These are phyloP conservation scores for Neodiprion virginianus DNA, from an alignment of 1,140 invertebrate genomes.

Conservation along the genomic window DNA sequence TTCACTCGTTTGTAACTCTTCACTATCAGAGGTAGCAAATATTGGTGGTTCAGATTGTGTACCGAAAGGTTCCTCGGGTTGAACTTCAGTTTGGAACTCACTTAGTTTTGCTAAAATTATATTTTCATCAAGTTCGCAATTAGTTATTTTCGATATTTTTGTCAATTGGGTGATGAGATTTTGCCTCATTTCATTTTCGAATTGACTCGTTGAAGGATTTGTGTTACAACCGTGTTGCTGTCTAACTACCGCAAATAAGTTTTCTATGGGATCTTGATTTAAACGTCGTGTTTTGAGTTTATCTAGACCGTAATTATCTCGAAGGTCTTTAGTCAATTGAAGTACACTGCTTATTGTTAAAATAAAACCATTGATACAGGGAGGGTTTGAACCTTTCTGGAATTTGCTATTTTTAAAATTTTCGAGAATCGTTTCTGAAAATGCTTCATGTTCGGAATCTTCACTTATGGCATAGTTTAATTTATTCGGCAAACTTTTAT, in stretches of 20 bases:
- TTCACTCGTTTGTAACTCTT: not conserved
- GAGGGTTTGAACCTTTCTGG: not conserved
- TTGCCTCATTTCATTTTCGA: not conserved
- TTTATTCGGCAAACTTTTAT: not conserved
- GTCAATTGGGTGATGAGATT: not conserved
- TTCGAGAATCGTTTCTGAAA: slow-evolving; percentile 1
- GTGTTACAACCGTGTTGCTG: slow-evolving; percentile 8
- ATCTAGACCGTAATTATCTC: not conserved
- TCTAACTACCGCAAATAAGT: slow-evolving; percentile 8
- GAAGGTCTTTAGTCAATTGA: slow-evolving; percentile 8
- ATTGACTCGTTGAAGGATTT: slow-evolving; percentile 1
- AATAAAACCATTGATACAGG: not conserved
- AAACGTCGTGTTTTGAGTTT: not conserved
- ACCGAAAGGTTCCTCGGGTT: not conserved
- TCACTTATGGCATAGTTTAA: slow-evolving; percentile 1
- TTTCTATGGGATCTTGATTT: slow-evolving; percentile 13
- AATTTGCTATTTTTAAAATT: not conserved
- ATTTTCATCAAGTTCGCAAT: slow-evolving; percentile 9
- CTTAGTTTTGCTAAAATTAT: slow-evolving; percentile 10
- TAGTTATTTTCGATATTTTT: slow-evolving; percentile 7
- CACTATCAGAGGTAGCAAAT: too few species aligned
- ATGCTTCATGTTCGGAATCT: not conserved
- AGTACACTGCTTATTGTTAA: not conserved
- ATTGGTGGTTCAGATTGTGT: not conserved
- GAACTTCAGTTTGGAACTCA: not conserved